Conservation (phyloP, 2,888 invertebrate species). For the Acleris sparsana region DNA sequence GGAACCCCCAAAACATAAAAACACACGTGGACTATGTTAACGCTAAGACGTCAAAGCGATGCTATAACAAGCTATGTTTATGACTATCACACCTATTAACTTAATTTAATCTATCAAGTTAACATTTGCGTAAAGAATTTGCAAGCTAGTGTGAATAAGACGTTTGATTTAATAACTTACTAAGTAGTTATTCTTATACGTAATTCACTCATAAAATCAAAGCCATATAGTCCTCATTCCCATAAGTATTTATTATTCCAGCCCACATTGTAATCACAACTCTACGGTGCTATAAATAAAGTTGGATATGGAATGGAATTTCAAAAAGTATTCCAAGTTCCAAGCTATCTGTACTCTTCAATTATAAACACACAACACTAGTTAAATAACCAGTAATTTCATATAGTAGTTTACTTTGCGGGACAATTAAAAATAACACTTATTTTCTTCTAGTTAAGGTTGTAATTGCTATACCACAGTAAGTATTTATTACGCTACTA, state of each 20-base stretch:
- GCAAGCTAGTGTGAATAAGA: constrained; percentile 29
- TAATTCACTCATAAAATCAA: no score
- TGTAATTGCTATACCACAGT: background rate
- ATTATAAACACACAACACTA: background rate
- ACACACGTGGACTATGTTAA: no score
- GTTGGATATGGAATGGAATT: no score
- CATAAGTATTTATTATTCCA: no score
- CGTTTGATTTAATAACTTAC: constrained; percentile 6
- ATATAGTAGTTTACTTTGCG: background rate
- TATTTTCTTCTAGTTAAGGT: background rate
- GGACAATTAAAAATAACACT: background rate
- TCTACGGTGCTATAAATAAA: no score
- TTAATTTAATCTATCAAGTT: background rate
- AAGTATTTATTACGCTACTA: background rate
- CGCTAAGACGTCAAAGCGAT: no score
- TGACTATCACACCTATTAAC: constrained; percentile 12
- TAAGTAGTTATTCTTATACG: no score
- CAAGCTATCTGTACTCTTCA: no score
- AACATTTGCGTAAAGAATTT: constrained; percentile 15
- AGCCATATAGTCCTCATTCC: no score
- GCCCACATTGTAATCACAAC: no score
- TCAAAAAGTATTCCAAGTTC: no score
- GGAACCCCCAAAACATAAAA: no score
- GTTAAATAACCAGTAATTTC: background rate
- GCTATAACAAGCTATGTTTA: constrained; percentile 48